Percentiles rank a stretch among this genome's conserved stretches.
These are phyloP conservation scores for Arremon aurantiirostris DNA, from an alignment of 2,797 vertebrate genomes.

Conservation along the genomic window DNA sequence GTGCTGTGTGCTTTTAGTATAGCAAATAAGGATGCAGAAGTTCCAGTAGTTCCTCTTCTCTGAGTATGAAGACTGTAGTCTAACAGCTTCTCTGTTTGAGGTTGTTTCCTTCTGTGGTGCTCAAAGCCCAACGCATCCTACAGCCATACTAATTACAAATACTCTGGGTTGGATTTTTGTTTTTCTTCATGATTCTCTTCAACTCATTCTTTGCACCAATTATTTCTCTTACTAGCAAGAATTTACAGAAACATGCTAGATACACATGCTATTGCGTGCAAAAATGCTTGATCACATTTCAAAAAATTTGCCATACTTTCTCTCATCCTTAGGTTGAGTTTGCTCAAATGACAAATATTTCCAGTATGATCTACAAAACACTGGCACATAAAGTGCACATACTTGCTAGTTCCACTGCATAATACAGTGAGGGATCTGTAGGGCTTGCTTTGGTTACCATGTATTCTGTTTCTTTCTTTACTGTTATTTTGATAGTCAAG, in stretches of 20 bases:
- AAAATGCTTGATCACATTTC: neutral
- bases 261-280: neutral
- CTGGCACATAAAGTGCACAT: neutral
- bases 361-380: neutral
- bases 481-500: neutral
- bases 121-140: neutral
- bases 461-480: neutral
- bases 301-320: neutral
- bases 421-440: neutral
- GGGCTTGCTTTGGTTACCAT: neutral
- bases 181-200: neutral
- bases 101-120: neutral
- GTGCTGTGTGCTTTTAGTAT: neutral
- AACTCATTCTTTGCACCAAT: neutral
- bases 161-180: neutral
- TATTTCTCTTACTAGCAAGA: neutral
- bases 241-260: neutral
- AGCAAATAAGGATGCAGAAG: neutral
- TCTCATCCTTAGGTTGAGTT: neutral
- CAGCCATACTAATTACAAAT: neutral
- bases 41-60: neutral
- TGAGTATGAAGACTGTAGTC: neutral
- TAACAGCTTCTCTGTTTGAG: neutral
- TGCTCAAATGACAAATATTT: neutral
- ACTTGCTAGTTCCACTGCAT: neutral